A percentile compares a stretch with the other conserved stretches of the same genome.
These are phyloP conservation scores for Alloplasta piceator DNA, from an alignment of 2,888 invertebrate species.

Conservation along the genomic window DNA sequence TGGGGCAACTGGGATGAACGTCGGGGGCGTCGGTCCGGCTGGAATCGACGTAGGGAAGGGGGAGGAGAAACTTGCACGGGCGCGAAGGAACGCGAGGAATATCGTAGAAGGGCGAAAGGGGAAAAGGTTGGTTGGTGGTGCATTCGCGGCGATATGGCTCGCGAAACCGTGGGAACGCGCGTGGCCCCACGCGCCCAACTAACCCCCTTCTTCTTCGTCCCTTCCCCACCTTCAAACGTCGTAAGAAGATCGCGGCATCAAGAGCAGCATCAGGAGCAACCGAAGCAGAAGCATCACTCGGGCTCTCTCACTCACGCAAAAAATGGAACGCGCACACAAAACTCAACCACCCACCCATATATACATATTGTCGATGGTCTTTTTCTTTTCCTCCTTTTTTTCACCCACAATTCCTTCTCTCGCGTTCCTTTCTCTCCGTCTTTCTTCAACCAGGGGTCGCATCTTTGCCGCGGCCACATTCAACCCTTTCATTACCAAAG, in stretches of 20 bases:
- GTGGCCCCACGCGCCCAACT: constrained; percentile 82
- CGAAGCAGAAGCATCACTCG: constrained; percentile 60
- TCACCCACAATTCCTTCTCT: constrained; percentile 32
- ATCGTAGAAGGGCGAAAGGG: constrained; percentile 53
- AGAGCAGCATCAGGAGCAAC: constrained; percentile 55
- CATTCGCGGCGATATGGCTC: constrained; percentile 78
- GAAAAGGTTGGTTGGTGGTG: constrained; percentile 63
- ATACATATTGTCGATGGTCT: not conserved
- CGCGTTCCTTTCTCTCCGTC: constrained; percentile 40
- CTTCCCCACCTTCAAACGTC: constrained; percentile 44
- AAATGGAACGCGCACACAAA: constrained; percentile 50
- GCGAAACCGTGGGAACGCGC: constrained; percentile 82
- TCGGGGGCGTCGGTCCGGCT: constrained; percentile 54
- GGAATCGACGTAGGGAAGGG: constrained; percentile 16
- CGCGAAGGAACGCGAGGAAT: constrained; percentile 25
- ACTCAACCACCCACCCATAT: constrained; percentile 45
- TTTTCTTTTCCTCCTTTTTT: constrained; percentile 34
- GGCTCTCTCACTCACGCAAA: constrained; percentile 29
- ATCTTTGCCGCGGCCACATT: constrained; percentile 59
- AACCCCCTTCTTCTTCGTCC: constrained; percentile 74
- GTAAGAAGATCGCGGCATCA: constrained; percentile 51
- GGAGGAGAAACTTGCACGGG: constrained; percentile 4
- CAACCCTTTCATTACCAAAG: constrained; percentile 71
- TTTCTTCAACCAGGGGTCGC: constrained; percentile 46
- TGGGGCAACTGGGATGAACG: constrained; percentile 32